Evolutionary conservation across 2,797 vertebrate species (phyloP).

Genomic region (Craterocephalus amniculus): DNA sequence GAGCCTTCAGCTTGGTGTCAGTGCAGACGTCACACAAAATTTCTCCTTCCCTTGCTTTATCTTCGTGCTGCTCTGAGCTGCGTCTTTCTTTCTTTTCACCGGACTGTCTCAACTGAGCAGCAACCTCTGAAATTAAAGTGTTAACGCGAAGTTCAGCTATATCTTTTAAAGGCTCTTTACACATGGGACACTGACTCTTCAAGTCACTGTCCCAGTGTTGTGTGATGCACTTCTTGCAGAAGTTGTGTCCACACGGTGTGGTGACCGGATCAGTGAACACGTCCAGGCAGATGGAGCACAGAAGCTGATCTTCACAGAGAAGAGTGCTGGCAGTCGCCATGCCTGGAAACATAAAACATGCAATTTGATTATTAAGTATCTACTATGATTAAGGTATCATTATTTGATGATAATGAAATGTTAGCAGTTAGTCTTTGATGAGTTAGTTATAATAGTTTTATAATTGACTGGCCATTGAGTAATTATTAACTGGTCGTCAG

Average conservation of each 20-base stretch:
- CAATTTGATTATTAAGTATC: no score
- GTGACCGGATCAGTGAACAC: background rate
- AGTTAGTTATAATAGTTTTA: no score
- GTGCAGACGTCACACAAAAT: background rate
- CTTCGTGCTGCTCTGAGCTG: background rate
- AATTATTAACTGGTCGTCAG: no score
- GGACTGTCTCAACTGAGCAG: constrained; percentile 28
- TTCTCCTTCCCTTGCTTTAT: background rate
- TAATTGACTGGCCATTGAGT: no score
- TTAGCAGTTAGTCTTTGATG: no score
- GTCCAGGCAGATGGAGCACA: background rate
- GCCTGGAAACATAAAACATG: background rate
- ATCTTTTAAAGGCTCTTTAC: background rate
- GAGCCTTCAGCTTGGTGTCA: background rate
- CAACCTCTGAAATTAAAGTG: constrained; percentile 30
- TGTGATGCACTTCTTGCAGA: background rate
- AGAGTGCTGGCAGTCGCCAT: constrained; percentile 1
- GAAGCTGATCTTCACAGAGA: constrained; percentile 1
- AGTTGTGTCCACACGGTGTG: background rate
- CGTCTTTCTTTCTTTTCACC: background rate
- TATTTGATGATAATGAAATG: no score
- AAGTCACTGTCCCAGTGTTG: background rate
- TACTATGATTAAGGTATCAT: no score
- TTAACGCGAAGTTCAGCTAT: constrained; percentile 32
- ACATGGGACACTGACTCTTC: background rate